Conservation (phyloP, 2,888 invertebrate species). For the Dynastes hyllus region DNA sequence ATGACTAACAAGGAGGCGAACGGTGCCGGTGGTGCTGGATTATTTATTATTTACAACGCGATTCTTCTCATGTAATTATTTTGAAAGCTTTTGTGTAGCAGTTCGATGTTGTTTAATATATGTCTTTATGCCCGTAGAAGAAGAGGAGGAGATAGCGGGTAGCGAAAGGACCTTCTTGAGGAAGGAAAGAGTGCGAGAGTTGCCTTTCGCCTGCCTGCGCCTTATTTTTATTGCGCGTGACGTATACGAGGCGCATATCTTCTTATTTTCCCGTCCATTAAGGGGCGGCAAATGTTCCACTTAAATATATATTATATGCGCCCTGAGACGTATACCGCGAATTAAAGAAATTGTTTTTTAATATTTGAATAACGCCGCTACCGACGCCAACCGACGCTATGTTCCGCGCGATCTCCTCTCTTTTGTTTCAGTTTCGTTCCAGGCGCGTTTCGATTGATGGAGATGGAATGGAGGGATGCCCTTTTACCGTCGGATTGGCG, state of each 20-base stretch:
- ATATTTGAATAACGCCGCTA: constrained; percentile 45
- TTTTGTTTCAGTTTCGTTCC: constrained; percentile 11
- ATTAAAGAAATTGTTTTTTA: constrained; percentile 52
- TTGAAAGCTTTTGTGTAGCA: constrained; percentile 60
- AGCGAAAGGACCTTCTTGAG: neutral
- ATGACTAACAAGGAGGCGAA: constrained; percentile 49
- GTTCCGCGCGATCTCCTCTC: constrained; percentile 6
- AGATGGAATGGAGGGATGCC: constrained; percentile 20
- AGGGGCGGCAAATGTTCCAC: constrained; percentile 50
- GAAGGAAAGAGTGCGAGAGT: neutral
- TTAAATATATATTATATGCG: constrained; percentile 53
- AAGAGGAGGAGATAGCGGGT: neutral
- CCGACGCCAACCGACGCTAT: constrained; percentile 1
- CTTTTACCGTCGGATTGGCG: neutral
- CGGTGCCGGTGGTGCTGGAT: constrained; percentile 51
- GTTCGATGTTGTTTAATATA: constrained; percentile 55
- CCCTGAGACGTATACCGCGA: constrained; percentile 51
- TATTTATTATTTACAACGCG: constrained; percentile 61
- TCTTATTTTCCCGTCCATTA: constrained; percentile 46
- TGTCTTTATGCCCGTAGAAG: constrained; percentile 49
- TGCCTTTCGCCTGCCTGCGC: constrained; percentile 7
- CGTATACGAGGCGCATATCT: constrained; percentile 49
- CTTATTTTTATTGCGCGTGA: constrained; percentile 53
- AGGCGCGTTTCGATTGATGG: constrained; percentile 31
- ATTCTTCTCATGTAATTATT: constrained; percentile 61